Evolutionary conservation across 2,797 vertebrate genomes (phyloP).

Genomic region (Acestrorhynchus altus): DNA sequence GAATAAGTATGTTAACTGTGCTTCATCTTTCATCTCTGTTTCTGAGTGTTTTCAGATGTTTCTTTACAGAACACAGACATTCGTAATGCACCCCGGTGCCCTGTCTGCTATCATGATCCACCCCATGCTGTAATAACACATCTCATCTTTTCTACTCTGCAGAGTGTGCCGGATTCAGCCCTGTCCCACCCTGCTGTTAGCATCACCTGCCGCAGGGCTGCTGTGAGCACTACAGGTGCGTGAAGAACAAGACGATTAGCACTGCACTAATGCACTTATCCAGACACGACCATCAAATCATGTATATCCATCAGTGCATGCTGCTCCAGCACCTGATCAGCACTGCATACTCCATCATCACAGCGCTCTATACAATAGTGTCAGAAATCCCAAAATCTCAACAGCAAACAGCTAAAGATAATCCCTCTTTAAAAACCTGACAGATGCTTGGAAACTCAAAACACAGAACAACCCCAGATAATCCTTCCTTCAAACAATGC

Average conservation of each 20-base stretch:
- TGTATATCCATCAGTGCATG: constrained; percentile 38
- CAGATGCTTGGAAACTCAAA: not conserved
- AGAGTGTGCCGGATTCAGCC: not conserved
- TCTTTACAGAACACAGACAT: not conserved
- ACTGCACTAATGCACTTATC: constrained; percentile 37
- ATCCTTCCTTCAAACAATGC: not conserved
- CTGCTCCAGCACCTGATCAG: constrained; percentile 26
- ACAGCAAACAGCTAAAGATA: constrained; percentile 17
- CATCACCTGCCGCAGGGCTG: constrained; percentile 45
- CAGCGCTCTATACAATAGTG: not conserved
- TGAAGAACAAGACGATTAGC: constrained; percentile 47
- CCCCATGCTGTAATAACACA: constrained; percentile 25
- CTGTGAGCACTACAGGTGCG: constrained; percentile 41
- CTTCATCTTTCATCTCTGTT: not conserved
- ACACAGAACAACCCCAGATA: not conserved
- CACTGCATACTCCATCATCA: constrained; percentile 24
- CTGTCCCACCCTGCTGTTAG: constrained; percentile 14
- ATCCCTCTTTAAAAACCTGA: constrained; percentile 1
- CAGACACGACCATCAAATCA: constrained; percentile 29
- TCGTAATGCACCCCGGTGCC: not conserved
- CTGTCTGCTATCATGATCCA: constrained; percentile 20
- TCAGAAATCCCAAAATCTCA: constrained; percentile 21
- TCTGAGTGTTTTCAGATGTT: not conserved
- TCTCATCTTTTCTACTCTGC: constrained; percentile 11
- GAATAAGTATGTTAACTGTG: too few species aligned